A percentile compares a stretch with the other conserved stretches of the same genome.
Evolutionary conservation across 1,140 invertebrate species (phyloP).

Genomic region (Drosophila aff.): DNA sequence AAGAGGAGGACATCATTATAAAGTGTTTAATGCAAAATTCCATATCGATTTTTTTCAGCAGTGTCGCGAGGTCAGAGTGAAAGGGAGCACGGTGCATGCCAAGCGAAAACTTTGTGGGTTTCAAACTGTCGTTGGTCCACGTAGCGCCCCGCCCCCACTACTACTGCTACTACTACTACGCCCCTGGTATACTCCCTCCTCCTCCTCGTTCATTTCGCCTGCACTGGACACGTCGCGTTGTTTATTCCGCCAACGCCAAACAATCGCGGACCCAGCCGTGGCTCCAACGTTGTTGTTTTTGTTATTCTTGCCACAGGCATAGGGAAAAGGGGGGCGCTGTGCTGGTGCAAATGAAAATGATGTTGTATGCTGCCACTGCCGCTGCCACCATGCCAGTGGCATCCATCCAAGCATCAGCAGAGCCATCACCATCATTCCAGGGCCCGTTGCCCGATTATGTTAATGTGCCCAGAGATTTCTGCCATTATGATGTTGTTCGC

Average conservation of each 20-base stretch:
- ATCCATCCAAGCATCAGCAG: constrained; percentile 42
- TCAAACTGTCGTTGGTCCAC: constrained; percentile 50
- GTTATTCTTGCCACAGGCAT: constrained; percentile 22
- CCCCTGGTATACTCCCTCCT: neutral
- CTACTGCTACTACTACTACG: neutral
- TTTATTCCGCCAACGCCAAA: constrained; percentile 80
- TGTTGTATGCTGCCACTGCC: constrained; percentile 56
- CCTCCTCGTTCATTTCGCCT: constrained; percentile 40
- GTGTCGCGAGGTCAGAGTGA: constrained; percentile 33
- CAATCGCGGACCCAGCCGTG: constrained; percentile 62
- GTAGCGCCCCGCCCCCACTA: neutral
- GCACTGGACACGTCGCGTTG: constrained; percentile 77
- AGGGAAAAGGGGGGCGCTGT: neutral
- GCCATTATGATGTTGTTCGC: constrained; percentile 76
- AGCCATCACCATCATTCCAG: constrained; percentile 42
- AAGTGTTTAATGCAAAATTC: neutral
- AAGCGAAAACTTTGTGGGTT: constrained; percentile 77
- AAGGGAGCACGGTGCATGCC: constrained; percentile 27
- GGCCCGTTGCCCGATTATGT: constrained; percentile 73
- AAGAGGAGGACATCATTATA: neutral
- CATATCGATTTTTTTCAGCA: neutral
- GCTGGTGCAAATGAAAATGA: constrained; percentile 71
- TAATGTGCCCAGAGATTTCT: constrained; percentile 74
- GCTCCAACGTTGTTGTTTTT: constrained; percentile 54
- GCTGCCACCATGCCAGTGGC: constrained; percentile 50